phyloP scores from a whole-genome alignment of 2,888 invertebrate species.

The Carterocephalus palaemon region DNA sequence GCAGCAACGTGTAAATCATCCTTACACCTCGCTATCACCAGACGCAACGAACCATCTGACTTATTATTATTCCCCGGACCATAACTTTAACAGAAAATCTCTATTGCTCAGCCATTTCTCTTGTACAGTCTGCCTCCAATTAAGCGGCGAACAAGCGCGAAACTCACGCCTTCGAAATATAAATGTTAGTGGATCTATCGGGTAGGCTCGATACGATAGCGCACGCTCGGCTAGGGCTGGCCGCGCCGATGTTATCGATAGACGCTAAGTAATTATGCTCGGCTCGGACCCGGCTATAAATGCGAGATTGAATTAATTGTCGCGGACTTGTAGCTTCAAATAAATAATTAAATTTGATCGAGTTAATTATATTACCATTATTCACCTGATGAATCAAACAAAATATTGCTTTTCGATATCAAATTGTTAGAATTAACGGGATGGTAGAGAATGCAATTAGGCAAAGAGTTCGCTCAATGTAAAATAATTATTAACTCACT shows the following conservation, averaged over 20 bases:
- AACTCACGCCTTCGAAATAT: slow-evolving; percentile 55
- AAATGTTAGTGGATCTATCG: slow-evolving; percentile 38
- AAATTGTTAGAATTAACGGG: too few relatives aligned
- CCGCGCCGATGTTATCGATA: slow-evolving; percentile 40
- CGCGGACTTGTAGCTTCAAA: slow-evolving; percentile 3
- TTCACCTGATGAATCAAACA: too few relatives aligned
- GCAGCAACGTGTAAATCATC: slow-evolving; percentile 23
- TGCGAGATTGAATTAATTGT: slow-evolving; percentile 16
- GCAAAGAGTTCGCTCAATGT: too few relatives aligned
- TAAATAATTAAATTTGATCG: slow-evolving; percentile 9
- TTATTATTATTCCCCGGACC: slow-evolving; percentile 25
- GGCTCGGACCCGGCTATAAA: slow-evolving; percentile 3
- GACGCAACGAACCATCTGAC: slow-evolving; percentile 21
- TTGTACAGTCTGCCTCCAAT: slow-evolving; percentile 53
- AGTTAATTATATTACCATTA: too few relatives aligned
- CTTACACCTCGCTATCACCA: slow-evolving; percentile 23
- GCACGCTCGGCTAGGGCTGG: slow-evolving; percentile 30
- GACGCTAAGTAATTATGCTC: slow-evolving; percentile 25
- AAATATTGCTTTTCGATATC: too few relatives aligned
- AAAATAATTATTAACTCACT: too few relatives aligned
- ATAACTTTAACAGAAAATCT: slow-evolving; percentile 26
- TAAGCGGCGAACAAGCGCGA: slow-evolving; percentile 55
- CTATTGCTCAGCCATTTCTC: slow-evolving; percentile 26
- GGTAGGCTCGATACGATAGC: slow-evolving; percentile 34
- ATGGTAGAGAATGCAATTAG: too few relatives aligned